Base-by-base conservation (phyloP, 1,140 invertebrate genomes). In the Rhyzopertha dominica region DNA sequence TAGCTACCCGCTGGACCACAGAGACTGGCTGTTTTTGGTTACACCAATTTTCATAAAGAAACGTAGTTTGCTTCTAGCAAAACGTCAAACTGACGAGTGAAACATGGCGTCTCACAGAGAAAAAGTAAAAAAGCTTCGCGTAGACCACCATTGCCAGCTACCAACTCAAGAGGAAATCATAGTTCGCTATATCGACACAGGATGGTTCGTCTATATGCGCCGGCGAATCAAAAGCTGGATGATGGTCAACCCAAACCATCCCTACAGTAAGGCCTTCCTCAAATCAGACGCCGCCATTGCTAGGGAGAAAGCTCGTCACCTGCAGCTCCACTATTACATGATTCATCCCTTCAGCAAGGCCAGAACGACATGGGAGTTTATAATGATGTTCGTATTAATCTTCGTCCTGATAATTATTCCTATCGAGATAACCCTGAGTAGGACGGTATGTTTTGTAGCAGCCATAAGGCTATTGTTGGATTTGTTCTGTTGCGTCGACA, bases 301-400 rank as follows among this genome's bases (percentile, higher is more conserved):
- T 4, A 39, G 37, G 14, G 56, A 58, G 37, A 46, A 49, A 37
- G 25, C 28, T 18, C 41, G 48, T 19, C 51, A 54, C 22, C 5
- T 51, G 5, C 18, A 26, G 18, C 18, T 16, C 10, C 43, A 47
- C 10, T 18, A 13, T 8, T 16, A 22, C n/a, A 47, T 54, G 29
- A 42, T 51, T 3, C 51, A 54, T 43, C 51, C 51, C 5, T 54
- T 51, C 24, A 51, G 51, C 29, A 19, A 46, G 17, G 29, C 30
- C 7, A 17, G 42, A 22, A 28, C 16, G 9, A 9, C 9, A 4
- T 45, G 40, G 38, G 37, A 43, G 20, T 14, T 16, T 43, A 5
- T 18, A 14, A 36, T 7, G 13, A 36, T 18, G 13, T 16, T 10
- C 20, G 10, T 40, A 12, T 20, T 13, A 9, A 10, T 39, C 10